Base-by-base conservation (phyloP, 1,140 invertebrate species). In the Luehdorfia chinensis region DNA sequence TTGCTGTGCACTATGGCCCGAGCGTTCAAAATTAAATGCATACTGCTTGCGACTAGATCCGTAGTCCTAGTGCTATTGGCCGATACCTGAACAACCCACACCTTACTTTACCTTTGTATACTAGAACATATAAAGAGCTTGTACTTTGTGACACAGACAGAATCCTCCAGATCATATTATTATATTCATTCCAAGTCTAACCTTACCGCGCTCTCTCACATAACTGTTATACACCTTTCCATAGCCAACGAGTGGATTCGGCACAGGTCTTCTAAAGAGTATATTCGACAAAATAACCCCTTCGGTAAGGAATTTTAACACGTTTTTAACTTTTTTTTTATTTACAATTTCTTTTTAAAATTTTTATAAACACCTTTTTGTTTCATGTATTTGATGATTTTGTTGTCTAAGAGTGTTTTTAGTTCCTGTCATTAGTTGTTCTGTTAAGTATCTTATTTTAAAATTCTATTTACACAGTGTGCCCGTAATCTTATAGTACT, bases 221-320 rank as follows among this genome's bases (percentile, higher is more conserved):
- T 84, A 77, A 86, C 75, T 86, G 60, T 84, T 86, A 84, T 84
- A 86, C 83, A 86, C 79, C 83, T 86, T 86, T 86, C 75, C 84
- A 64, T 86, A 88, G 87, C 84, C 78, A 55, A 85, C 87, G 66
- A 84, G 79, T 69, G 87, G 87, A 87, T 88, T 88, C 77, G 87
- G 87, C 83, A 88, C 87, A 81, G 87, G 87, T 73, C 87, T 87
- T 57, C 87, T 88, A 85, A 88, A 88, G 87, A 88, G 87, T 85
- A 88, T 88, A 84, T 88, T 88, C 87, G 87, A 88, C 87, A 88
- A 88, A 88, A 88, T 88, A 83, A 88, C 85, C 75, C 87, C 87
- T 84, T 87, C 84, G 87, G 87, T 88, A 88, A 88, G 87, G 81
- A 84, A 86, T 86, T 85, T 84, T 84, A 76, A 86, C 77, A 86